Percentiles rank a stretch among this genome's conserved stretches.
Evolutionary conservation across 2,797 vertebrate species (phyloP).

Genomic region (Parambassis ranga): DNA sequence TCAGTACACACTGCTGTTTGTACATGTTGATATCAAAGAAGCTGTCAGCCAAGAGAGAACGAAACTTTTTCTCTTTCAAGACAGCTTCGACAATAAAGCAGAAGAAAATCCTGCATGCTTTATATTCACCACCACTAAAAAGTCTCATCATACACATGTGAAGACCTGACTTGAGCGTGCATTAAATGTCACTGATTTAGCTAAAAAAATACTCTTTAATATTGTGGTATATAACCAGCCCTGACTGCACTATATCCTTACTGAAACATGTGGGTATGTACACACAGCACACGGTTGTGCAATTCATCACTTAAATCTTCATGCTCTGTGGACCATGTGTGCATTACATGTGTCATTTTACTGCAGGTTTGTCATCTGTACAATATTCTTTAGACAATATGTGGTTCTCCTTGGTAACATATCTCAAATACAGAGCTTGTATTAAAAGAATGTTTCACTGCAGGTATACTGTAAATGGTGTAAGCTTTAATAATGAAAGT

Average conservation of each 20-base stretch:
- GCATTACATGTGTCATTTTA: neutral
- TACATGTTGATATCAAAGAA: constrained; percentile 37
- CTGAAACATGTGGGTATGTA: neutral
- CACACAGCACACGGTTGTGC: neutral
- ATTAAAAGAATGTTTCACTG: no score
- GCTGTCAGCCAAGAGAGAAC: constrained; percentile 11
- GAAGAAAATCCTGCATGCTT: neutral
- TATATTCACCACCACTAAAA: neutral
- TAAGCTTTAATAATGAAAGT: no score
- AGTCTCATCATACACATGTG: neutral
- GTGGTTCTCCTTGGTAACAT: neutral
- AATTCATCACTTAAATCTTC: neutral
- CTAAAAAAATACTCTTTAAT: neutral
- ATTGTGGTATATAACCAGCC: neutral
- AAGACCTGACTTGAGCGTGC: no score
- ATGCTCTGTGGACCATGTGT: neutral
- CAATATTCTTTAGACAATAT: neutral
- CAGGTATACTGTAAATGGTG: no score
- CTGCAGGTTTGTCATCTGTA: neutral
- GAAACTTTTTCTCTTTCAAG: neutral
- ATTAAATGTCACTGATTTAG: no score
- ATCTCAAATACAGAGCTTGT: no score
- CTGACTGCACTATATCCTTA: neutral
- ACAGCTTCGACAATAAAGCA: constrained; percentile 7
- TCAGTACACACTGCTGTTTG: constrained; percentile 23